Evolutionary conservation across 2,888 invertebrate genomes (phyloP), one percentile per base, ranked within the genome.

Genomic region (Zygaena filipendulae): DNA sequence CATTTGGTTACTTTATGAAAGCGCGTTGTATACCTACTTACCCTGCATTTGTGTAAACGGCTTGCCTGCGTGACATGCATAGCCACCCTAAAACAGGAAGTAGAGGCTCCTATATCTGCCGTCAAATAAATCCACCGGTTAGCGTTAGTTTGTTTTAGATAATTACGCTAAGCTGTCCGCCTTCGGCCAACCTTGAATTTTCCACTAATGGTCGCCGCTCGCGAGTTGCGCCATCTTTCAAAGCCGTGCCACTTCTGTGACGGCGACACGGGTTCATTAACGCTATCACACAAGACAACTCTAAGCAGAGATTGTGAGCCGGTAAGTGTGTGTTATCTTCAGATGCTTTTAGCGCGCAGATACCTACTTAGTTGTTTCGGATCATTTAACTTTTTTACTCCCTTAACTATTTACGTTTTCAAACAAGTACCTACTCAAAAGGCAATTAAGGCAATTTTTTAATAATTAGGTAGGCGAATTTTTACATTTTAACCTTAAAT

Each of bases 261-360:
- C 70, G 58, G 60, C 58, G 46, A 71, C 74, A 72, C 59, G 62
- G 66, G 64, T 75, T 77, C 74, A 75, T 75, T 77, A 77, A 64
- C 59, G 68, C 61, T 72, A 75, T 74, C 75, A 63, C 60, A 53
- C 45, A 30, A 31, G 34, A 35, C 49, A 39, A 41, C 42, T 44
- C 41, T 45, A 42, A 45, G 46, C 52, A 40, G 49, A 61, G 69
- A 66, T 64, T 58, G 59, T 52, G 48, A 48, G 55, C 53, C 54
- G 51, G 57, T 57, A 50, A 51, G 50, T 52, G 49, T 44, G 45
- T 49, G 52, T 66, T 72, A 75, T 75, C 75, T 66, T 42, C 43
- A 42, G 51, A 64, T 56, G 75, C 75, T 72, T 69, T 75, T 75
- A 74, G 59, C 64, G 52, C 49, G 47, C 50, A 50, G 68, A 68